Conservation (phyloP, 2,113 vertebrate species). For the Oreochromis niloticus region DNA sequence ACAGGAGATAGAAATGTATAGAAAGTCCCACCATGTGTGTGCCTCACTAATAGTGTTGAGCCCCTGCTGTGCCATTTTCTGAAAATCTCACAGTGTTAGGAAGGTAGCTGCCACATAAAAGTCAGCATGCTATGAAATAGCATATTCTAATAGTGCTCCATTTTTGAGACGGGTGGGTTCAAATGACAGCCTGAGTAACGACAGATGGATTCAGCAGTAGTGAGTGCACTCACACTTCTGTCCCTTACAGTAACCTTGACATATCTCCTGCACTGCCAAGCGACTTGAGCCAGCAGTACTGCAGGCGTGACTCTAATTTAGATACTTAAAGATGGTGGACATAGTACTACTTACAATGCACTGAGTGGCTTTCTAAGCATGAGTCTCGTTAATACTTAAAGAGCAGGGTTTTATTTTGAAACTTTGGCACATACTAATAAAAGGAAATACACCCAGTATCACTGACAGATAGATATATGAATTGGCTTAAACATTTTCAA, state of each 20-base stretch:
- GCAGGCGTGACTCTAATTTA: not conserved
- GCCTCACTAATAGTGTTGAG: conserved; percentile 2
- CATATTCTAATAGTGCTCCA: not conserved
- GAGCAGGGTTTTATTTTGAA: not conserved
- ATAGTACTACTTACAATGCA: not conserved
- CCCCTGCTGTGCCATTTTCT: not conserved
- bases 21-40: not conserved
- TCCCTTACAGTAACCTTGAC: not conserved
- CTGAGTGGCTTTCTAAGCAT: not conserved
- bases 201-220: not conserved
- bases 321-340: not conserved
- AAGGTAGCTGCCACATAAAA: not conserved
- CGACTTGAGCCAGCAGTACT: not conserved
- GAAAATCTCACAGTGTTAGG: conserved; percentile 6
- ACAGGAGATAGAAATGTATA: not conserved
- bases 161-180: not conserved
- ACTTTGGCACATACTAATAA: not conserved
- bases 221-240: not conserved
- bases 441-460: not conserved
- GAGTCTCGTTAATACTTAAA: not conserved
- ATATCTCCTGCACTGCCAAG: not conserved
- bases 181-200: not conserved
- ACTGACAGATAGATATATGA: not conserved
- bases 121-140: not conserved
- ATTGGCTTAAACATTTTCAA: not conserved